phyloP scores from a whole-genome alignment of 2,113 vertebrate genomes.

The Lophura nycthemera region DNA sequence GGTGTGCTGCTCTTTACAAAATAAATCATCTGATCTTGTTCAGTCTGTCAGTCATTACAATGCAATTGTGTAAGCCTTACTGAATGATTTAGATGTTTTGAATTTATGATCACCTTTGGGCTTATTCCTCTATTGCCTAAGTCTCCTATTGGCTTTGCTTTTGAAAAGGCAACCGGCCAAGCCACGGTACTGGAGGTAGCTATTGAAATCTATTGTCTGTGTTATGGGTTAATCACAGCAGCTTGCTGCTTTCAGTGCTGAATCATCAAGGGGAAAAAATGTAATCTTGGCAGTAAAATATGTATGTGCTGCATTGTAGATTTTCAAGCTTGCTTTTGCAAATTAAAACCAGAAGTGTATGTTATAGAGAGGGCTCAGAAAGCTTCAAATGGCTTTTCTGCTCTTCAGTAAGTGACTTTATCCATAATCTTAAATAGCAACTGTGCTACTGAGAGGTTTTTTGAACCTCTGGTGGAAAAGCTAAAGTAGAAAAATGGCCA shows the following conservation, averaged over 20 bases:
- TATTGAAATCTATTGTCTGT: conserved; percentile 8
- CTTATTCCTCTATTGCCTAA: not conserved
- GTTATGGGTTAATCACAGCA: conserved; percentile 63
- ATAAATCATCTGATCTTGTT: not conserved
- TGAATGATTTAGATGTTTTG: not conserved
- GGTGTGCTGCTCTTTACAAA: not conserved
- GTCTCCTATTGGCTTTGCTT: not conserved
- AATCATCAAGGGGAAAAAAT: conserved; percentile 70
- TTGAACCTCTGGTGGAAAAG: conserved; percentile 28
- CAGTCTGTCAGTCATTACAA: not conserved
- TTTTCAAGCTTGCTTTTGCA: conserved; percentile 62
- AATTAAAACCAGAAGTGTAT: conserved; percentile 53
- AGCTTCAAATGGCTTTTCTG: conserved; percentile 58
- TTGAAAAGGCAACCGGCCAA: not conserved
- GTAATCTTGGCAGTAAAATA: conserved; percentile 72
- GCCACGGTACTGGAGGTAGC: not conserved
- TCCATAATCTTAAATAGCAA: conserved; percentile 38
- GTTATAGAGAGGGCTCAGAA: conserved; percentile 32
- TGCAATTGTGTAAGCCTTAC: not conserved
- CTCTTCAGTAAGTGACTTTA: conserved; percentile 53
- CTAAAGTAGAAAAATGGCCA: conserved; percentile 37
- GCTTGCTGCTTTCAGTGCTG: conserved; percentile 50
- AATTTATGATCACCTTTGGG: not conserved
- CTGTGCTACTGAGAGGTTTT: conserved; percentile 34
- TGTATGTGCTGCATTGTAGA: conserved; percentile 66